Percentiles rank a stretch among this genome's conserved stretches.
phyloP scores from a whole-genome alignment of 2,888 invertebrate genomes.

The Apotomis capreana region DNA sequence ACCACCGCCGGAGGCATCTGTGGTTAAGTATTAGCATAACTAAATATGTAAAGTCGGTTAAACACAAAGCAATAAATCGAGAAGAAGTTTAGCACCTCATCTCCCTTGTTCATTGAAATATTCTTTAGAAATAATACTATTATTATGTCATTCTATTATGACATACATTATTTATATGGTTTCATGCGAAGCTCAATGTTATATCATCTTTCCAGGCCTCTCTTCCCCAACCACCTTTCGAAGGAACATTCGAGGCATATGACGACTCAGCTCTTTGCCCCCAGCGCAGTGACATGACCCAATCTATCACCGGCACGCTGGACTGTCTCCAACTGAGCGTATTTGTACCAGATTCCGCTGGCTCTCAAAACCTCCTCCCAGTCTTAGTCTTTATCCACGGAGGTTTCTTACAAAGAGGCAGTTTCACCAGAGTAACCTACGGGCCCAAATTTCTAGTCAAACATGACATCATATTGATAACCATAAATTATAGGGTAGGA shows the following conservation, averaged over 20 bases:
- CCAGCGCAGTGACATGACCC: conserved; percentile 50
- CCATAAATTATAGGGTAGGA: conserved; percentile 43
- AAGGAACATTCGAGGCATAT: conserved; percentile 56
- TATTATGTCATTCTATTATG: too few relatives aligned
- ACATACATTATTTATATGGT: too few relatives aligned
- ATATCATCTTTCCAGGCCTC: conserved; percentile 52
- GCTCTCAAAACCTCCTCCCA: conserved; percentile 37
- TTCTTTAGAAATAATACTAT: too few relatives aligned
- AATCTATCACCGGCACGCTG: conserved; percentile 61
- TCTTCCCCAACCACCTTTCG: conserved; percentile 51
- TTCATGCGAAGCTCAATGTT: too few relatives aligned
- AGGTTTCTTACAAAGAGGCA: conserved; percentile 34
- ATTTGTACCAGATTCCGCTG: conserved; percentile 36
- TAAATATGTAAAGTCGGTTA: too few relatives aligned
- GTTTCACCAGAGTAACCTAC: conserved; percentile 5
- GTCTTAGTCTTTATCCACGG: conserved; percentile 43
- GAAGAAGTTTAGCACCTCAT: too few relatives aligned
- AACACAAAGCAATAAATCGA: too few relatives aligned
- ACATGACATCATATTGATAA: conserved; percentile 42
- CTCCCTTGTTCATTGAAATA: too few relatives aligned
- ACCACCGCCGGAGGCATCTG: too few relatives aligned
- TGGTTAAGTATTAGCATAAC: too few relatives aligned
- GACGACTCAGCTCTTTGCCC: conserved; percentile 61
- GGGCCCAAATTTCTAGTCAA: conserved; percentile 37
- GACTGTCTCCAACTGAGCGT: conserved; percentile 85